These are phyloP conservation scores for Anguilla japonica DNA, from an alignment of 2,113 vertebrate species.

Conservation along the genomic window DNA sequence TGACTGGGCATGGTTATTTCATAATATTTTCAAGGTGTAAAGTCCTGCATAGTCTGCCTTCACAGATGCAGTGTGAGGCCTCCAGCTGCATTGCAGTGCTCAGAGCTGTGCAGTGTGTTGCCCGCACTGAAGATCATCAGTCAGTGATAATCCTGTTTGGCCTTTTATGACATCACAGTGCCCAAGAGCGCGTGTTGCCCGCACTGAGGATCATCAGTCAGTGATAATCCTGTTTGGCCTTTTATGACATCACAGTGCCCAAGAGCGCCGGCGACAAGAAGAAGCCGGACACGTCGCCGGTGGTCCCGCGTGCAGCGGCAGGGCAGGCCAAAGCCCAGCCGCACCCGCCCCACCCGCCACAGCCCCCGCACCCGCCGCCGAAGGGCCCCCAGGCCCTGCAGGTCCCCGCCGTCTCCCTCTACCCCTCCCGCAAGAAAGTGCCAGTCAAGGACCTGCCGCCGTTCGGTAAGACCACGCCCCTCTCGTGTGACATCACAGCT, in stretches of 20 bases:
- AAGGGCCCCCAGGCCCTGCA: slow-evolving; percentile 85
- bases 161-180: too few relatives aligned
- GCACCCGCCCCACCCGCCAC: slow-evolving; percentile 23
- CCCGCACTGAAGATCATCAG: too few relatives aligned
- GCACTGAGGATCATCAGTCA: too few relatives aligned
- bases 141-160: too few relatives aligned
- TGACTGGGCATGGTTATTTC: too few relatives aligned
- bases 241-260: slow-evolving; percentile 73
- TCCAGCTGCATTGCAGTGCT: too few relatives aligned
- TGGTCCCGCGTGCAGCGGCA: slow-evolving; percentile 82
- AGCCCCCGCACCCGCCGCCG: slow-evolving; percentile 65
- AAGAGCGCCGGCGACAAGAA: slow-evolving; percentile 86
- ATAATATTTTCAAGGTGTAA: too few relatives aligned
- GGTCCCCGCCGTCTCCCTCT: slow-evolving; percentile 90
- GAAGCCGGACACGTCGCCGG: slow-evolving; percentile 88
- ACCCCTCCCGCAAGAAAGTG: slow-evolving; percentile 95
- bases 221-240: background rate
- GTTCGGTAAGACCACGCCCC: slow-evolving; percentile 77
- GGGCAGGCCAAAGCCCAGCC: slow-evolving; percentile 76
- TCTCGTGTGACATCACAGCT: background rate
- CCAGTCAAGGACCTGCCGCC: slow-evolving; percentile 95
- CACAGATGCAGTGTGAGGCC: too few relatives aligned
- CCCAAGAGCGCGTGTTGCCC: too few relatives aligned
- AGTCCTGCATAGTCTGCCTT: too few relatives aligned
- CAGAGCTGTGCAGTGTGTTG: too few relatives aligned